Evolutionary conservation across 1,140 invertebrate genomes (phyloP), one percentile per base, ranked within the genome.

Genomic region (Drosophila miranda): DNA sequence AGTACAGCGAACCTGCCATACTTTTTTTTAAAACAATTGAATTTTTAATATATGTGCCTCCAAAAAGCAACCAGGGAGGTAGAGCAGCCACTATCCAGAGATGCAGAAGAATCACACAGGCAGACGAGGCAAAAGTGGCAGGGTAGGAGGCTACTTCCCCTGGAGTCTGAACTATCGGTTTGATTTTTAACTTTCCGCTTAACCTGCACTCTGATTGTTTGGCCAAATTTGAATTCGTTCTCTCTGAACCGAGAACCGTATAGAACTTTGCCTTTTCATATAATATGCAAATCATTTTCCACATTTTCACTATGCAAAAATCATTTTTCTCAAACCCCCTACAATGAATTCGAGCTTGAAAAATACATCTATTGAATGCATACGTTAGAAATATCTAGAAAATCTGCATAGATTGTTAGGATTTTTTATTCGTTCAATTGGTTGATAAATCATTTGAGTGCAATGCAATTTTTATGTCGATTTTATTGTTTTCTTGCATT

Each of bases 1-100:
- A 19, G 19, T 19, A 13, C 43, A 61, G 34, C 43, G 50, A 56
- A 66, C 43, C 44, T 54, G 49, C 51, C 71, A 23, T 43, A 56
- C 67, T 52, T 62, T 78, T 78, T 84, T 73, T 30, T 30, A 7
- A 30, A 79, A 66, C 80, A 75, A 83, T 69, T 83, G 75, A 75
- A 83, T 83, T 84, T 84, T 83, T 84, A 79, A 84, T 83, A 75
- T 52, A 0, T 19, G 19, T 19, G 11, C 34, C 11, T 4, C 3
- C 34, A 38, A 38, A 0, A 13, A 38, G 11, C 11, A 13, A 38
- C 11, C 34, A 38, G 34, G 1, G 34, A 38, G 34, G 9, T 3
- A 34, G 9, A 34, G 30, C 41, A 8, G 7, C 13, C 8, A n/a
- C 6, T 30, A 8, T 8, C 28, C 34, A 11, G 11, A 38, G 34